Evolutionary conservation across 2,888 invertebrate species (phyloP).

Genomic region (Ochlodes sylvanus): DNA sequence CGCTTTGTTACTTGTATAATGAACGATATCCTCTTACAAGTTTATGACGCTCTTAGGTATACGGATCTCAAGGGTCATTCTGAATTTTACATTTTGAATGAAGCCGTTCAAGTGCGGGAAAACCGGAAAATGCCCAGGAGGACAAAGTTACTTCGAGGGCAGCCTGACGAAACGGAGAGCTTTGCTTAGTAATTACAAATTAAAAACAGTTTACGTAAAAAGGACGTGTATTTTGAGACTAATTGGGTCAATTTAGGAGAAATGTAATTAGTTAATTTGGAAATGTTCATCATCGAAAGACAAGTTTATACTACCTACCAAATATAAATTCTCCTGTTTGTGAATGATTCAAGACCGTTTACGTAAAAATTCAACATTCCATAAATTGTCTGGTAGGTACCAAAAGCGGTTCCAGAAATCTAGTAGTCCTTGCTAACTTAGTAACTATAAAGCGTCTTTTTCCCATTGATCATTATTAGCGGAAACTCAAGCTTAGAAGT

Average conservation of each 20-base stretch:
- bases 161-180: constrained; percentile 26
- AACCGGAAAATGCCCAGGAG: constrained; percentile 38
- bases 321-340: background rate
- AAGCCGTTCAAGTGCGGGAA: constrained; percentile 31
- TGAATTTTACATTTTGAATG: constrained; percentile 33
- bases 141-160: constrained; percentile 31
- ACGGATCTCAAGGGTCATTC: constrained; percentile 11
- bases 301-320: background rate
- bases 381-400: no score
- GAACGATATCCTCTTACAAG: constrained; percentile 12
- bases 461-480: no score
- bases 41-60: background rate
- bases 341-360: no score
- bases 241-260: constrained; percentile 7
- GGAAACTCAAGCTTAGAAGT: no score
- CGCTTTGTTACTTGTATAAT: background rate
- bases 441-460: no score
- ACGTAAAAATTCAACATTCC: no score
- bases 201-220: constrained; percentile 41
- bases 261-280: background rate
- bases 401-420: no score
- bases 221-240: constrained; percentile 23
- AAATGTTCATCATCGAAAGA: background rate
- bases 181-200: constrained; percentile 41
- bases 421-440: no score